Conservation (phyloP, 2,797 vertebrate species). For the Merluccius polli region DNA sequence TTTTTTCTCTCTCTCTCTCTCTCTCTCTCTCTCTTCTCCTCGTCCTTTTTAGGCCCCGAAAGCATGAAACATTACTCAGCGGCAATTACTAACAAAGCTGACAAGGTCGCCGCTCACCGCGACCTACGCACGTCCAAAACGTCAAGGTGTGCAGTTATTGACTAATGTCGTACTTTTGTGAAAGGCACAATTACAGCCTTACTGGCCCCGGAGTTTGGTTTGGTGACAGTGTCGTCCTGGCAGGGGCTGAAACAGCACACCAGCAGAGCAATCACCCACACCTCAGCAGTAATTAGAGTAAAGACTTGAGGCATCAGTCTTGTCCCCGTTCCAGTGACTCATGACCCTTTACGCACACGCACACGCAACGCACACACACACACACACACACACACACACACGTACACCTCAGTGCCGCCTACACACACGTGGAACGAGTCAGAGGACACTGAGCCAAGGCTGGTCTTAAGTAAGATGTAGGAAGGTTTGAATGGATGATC, state of each 20-base stretch:
- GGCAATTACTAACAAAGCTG: conserved; percentile 62
- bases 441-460: conserved; percentile 58
- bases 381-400: conserved; percentile 29
- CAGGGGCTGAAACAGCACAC: conserved; percentile 59
- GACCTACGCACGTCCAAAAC: conserved; percentile 59
- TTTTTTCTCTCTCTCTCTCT: conserved; percentile 23
- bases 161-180: conserved; percentile 53
- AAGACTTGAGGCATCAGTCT: conserved; percentile 66
- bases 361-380: conserved; percentile 19
- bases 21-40: neutral
- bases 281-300: conserved; percentile 69
- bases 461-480: conserved; percentile 65
- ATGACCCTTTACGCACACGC: conserved; percentile 55
- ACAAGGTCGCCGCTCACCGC: conserved; percentile 55
- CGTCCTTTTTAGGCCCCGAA: conserved; percentile 33
- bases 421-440: conserved; percentile 74
- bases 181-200: conserved; percentile 61
- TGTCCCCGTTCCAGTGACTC: conserved; percentile 58
- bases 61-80: conserved; percentile 66
- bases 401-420: conserved; percentile 55
- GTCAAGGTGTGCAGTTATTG: conserved; percentile 64
- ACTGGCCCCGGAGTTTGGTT: conserved; percentile 18
- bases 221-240: conserved; percentile 57
- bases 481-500: conserved; percentile 70
- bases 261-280: conserved; percentile 55